Evolutionary conservation across 2,113 vertebrate genomes (phyloP).

Genomic region (Gymnorhina tibicen): DNA sequence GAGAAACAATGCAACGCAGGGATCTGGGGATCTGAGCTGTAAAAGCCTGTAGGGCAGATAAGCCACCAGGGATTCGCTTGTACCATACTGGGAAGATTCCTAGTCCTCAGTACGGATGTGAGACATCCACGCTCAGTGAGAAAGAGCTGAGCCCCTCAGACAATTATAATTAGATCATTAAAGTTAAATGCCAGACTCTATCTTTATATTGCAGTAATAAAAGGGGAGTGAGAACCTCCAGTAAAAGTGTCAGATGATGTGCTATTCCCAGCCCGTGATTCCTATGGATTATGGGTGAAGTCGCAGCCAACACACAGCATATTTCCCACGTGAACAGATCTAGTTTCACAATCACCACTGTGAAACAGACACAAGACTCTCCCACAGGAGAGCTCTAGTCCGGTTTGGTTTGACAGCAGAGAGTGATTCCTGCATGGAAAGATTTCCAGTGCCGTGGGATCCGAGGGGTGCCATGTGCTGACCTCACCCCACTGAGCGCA

Average conservation of each 20-base stretch:
- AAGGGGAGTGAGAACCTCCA: neutral
- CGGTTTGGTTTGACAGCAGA: neutral
- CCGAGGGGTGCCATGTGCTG: accelerated
- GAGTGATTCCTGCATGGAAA: neutral
- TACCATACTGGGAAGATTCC: neutral
- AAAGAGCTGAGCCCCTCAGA: neutral
- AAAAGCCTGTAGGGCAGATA: neutral
- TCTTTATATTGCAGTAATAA: conserved; percentile 27
- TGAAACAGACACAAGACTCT: neutral
- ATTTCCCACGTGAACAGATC: neutral
- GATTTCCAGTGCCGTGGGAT: neutral
- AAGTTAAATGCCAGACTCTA: neutral
- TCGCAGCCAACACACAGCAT: neutral
- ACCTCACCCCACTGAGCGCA: neutral
- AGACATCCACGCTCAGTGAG: accelerated
- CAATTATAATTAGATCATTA: neutral
- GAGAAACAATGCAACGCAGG: neutral
- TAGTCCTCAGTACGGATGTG: neutral
- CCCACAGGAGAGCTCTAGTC: neutral
- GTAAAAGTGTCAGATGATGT: neutral
- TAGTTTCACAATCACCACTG: neutral
- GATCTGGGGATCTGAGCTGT: neutral
- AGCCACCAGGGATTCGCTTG: neutral
- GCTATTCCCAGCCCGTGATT: neutral
- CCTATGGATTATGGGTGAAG: neutral